Percentiles rank a stretch among this genome's conserved stretches.
Conservation (phyloP, 2,113 vertebrate genomes). For the Lasiurus borealis region DNA sequence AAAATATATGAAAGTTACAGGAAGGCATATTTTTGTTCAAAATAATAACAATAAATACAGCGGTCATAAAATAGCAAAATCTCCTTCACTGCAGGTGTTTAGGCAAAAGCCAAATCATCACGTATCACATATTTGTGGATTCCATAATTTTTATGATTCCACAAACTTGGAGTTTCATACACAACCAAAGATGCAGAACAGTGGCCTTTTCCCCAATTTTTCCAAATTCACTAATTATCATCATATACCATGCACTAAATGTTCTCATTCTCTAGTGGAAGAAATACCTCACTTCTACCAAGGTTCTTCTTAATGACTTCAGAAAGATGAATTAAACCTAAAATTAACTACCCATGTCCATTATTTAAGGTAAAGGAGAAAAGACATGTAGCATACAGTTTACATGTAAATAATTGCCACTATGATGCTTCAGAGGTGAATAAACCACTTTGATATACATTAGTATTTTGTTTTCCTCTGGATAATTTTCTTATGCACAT, state of each 20-base stretch:
- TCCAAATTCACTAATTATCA: background rate
- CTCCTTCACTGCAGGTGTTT: background rate
- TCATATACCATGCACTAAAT: background rate
- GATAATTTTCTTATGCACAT: conserved; percentile 1
- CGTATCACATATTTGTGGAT: background rate
- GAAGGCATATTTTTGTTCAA: background rate
- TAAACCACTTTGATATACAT: background rate
- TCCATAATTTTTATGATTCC: background rate
- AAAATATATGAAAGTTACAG: conserved; percentile 9
- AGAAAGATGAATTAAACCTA: conserved; percentile 21
- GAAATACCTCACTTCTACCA: background rate
- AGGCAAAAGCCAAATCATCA: background rate
- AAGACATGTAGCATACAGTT: background rate
- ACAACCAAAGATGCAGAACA: background rate
- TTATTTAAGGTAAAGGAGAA: conserved; percentile 16
- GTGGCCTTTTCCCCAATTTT: background rate
- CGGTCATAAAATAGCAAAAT: background rate
- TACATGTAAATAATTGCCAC: conserved; percentile 12
- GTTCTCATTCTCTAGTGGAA: background rate
- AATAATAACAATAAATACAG: background rate
- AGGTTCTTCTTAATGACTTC: background rate
- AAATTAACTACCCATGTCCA: background rate
- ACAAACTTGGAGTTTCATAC: background rate
- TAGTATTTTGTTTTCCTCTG: background rate
- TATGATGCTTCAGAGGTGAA: background rate